Conservation (phyloP, 1,140 invertebrate species). For the Drosophila littoralis region DNA sequence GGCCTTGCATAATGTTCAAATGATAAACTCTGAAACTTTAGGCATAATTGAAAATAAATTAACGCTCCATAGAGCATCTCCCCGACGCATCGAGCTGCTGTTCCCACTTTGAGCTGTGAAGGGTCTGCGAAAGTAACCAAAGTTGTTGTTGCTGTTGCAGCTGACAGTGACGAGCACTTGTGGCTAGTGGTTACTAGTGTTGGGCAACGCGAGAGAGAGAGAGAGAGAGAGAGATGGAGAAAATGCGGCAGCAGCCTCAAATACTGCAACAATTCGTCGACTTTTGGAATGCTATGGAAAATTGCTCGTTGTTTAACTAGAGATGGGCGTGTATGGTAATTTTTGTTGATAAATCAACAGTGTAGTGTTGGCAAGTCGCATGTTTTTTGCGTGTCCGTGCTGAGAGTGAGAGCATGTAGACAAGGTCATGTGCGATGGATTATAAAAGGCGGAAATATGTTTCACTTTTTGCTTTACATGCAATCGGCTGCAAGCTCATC, state of each 20-base stretch:
- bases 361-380: background rate
- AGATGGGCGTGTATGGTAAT: background rate
- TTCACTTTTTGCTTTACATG: too few species aligned
- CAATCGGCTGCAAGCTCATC: too few species aligned
- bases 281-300: constrained; percentile 17
- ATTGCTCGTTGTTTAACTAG: background rate
- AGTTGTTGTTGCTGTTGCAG: background rate
- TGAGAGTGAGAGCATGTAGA: too few species aligned
- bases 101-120: background rate
- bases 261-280: background rate
- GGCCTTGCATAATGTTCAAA: too few species aligned
- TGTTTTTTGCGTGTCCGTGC: background rate
- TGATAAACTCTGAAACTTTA: too few species aligned
- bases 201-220: background rate
- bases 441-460: too few species aligned
- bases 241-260: background rate
- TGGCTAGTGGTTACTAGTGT: constrained; percentile 16
- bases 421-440: too few species aligned
- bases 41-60: too few species aligned
- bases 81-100: background rate
- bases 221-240: background rate
- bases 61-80: background rate
- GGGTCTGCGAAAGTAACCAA: background rate
- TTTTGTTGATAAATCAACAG: background rate
- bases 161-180: constrained; percentile 28